These are phyloP conservation scores for Aurelia aurita DNA, from an alignment of 30 jellyfish, hydroid and myxozoan genomes.

Conservation along the genomic window DNA sequence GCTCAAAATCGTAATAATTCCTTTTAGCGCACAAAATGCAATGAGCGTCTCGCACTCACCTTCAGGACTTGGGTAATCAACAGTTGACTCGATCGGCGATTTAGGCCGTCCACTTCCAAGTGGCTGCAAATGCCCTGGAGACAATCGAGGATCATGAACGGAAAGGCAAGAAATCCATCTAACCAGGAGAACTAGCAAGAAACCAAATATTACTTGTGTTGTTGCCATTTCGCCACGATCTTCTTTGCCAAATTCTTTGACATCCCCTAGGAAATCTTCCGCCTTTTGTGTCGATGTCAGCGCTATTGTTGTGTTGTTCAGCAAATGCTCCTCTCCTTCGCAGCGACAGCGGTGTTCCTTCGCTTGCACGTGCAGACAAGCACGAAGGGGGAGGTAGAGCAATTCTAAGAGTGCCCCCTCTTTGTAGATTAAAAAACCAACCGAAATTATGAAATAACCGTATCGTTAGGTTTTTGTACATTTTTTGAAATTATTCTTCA, in stretches of 20 bases:
- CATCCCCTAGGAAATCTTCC: not conserved
- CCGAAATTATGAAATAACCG: too few relatives aligned
- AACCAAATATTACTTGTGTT: not conserved
- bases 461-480: too few relatives aligned
- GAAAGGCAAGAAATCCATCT: constrained; percentile 27
- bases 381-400: too few relatives aligned
- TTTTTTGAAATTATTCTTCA: too few relatives aligned
- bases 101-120: constrained; percentile 75
- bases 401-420: too few relatives aligned
- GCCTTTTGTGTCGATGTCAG: not conserved
- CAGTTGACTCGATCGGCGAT: constrained; percentile 55
- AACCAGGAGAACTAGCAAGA: not conserved
- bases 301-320: too few relatives aligned
- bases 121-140: constrained; percentile 81
- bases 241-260: not conserved
- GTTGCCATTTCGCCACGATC: not conserved
- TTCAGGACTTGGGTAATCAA: constrained; percentile 66
- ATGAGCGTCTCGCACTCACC: constrained; percentile 15
- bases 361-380: too few relatives aligned
- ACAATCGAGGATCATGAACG: constrained; percentile 72
- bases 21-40: not conserved
- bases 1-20: not conserved
- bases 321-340: too few relatives aligned
- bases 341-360: too few relatives aligned
- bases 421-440: too few relatives aligned